Evolutionary conservation across 35 echinoderm and acorn worm species (phyloP), one percentile per base, ranked within the genome.

Genomic region (Hemicentrotus pulcherrimus): DNA sequence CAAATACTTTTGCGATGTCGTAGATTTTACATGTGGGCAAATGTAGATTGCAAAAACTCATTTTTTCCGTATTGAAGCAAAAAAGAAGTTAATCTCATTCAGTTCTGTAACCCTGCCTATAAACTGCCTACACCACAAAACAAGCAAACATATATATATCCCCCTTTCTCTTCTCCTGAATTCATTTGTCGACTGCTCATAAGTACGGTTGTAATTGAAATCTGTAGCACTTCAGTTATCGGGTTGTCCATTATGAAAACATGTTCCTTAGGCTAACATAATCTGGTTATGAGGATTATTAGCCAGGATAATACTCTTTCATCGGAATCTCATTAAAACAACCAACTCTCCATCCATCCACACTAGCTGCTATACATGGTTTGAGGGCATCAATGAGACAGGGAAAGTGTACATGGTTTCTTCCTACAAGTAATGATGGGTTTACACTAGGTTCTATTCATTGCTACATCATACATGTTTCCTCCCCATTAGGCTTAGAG

Each of bases 311-410:
- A 46, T 47, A 93, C 91, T 58, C 91, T 93, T 93, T 93, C 91
- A 58, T 93, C 91, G 58, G 46, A 93, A 93, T 93, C 47, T 93
- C 91, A 93, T 93, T 93, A 93, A 6, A 93, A 78, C 65, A 28
- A 78, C 65, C 65, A 28, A 78, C 65, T 78, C 65, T 78, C 24
- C 18, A 70, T 24, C 22, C 61, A 31, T 89, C 32, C 32, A 90
- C 31, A 86, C 6, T 22, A 55, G 22, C 52, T 59, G 52, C 52
- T 78, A 28, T 28, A 9, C 7, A 78, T 78, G 65, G 22, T 78
- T 78, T n/a, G 65, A 28, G 65, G 65, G 65, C 65, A 78, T 78
- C 52, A 16, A 59, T 11, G 11, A 59, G 52, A 14, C 16, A 22
- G 1, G 22, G 19, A 28, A 78, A 78, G 65, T 78, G 24, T 22